These are phyloP conservation scores for Rhinopomastus cyanomelas DNA, from an alignment of 2,113 vertebrate species.

Conservation along the genomic window DNA sequence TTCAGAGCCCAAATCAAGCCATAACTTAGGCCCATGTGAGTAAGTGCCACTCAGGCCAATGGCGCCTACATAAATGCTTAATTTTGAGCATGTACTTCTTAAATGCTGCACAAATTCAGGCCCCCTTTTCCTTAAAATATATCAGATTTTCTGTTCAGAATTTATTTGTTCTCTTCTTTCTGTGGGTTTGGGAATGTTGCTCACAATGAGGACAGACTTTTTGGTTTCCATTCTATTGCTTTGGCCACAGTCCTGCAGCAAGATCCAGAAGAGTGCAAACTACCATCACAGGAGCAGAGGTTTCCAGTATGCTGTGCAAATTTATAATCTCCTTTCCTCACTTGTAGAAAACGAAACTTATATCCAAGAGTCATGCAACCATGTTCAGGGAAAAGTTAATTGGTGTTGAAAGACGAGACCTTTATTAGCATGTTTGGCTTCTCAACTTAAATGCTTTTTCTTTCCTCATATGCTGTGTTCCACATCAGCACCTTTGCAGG, in stretches of 20 bases:
- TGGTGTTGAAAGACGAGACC: neutral
- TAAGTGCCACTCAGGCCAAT: neutral
- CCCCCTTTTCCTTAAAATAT: neutral
- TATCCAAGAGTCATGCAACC: neutral
- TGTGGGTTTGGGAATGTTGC: neutral
- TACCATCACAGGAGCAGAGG: neutral
- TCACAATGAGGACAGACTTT: neutral
- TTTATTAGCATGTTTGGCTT: neutral
- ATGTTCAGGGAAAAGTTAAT: neutral
- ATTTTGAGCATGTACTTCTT: neutral
- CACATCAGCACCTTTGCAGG: neutral
- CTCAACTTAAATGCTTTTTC: neutral
- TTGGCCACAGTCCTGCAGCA: neutral
- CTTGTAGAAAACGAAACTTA: neutral
- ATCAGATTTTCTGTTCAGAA: neutral
- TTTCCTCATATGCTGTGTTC: neutral
- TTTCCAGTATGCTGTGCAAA: neutral
- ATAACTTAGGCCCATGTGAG: neutral
- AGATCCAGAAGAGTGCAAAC: neutral
- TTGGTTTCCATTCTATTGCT: neutral
- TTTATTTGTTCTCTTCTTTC: neutral
- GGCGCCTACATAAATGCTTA: neutral
- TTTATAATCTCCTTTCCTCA: neutral
- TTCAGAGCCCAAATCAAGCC: constrained; percentile 12
- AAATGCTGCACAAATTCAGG: neutral